Conservation (phyloP, 2,797 vertebrate species). For the Acridotheres tristis region DNA sequence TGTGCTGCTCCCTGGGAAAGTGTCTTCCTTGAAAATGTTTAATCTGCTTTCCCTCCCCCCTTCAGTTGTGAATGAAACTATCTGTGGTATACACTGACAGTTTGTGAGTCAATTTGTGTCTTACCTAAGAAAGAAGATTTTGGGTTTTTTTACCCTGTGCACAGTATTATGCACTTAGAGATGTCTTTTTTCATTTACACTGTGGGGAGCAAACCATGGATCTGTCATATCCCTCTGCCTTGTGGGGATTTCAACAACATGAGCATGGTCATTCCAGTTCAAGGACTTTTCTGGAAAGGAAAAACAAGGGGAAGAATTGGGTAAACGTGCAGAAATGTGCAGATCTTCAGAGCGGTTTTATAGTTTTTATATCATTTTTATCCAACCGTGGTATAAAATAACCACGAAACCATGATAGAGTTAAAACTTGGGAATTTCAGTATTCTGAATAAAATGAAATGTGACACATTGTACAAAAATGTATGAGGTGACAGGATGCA, state of each 20-base stretch:
- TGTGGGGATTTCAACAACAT: background rate
- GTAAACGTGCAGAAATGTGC: background rate
- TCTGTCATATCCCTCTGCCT: background rate
- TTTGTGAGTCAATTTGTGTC: background rate
- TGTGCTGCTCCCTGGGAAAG: conserved; percentile 73
- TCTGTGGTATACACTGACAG: background rate
- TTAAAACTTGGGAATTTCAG: background rate
- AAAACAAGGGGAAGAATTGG: background rate
- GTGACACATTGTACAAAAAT: background rate
- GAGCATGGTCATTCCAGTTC: background rate
- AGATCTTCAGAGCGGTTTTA: background rate
- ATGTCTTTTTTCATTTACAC: background rate
- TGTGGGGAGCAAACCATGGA: background rate
- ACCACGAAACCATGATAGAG: background rate
- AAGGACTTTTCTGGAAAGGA: background rate
- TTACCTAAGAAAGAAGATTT: background rate
- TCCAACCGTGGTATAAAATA: background rate
- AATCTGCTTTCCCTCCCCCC: conserved; percentile 29
- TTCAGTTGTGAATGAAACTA: background rate
- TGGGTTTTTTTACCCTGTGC: background rate
- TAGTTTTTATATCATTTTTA: background rate
- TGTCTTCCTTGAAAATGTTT: conserved; percentile 70
- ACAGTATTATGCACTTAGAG: background rate
- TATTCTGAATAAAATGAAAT: background rate
- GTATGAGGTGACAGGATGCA: background rate